Percentiles rank a stretch among this genome's conserved stretches.
Conservation (phyloP, 1,140 invertebrate species). For the Pseudoatta argentina region DNA sequence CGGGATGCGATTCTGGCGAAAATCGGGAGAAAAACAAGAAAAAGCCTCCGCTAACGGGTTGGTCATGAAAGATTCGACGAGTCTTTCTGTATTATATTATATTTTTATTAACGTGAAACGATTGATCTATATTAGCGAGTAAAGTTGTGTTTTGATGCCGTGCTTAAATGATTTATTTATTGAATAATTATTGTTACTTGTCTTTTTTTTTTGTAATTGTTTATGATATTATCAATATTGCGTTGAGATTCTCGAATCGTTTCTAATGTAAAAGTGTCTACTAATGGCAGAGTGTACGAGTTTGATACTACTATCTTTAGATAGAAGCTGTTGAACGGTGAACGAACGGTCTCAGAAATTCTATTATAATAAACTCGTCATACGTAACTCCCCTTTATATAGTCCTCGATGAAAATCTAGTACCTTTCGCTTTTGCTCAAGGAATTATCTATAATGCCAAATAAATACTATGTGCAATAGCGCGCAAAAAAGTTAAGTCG, state of each 20-base stretch:
- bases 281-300: neutral
- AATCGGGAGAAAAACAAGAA: neutral
- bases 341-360: constrained; percentile 45
- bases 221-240: constrained; percentile 2
- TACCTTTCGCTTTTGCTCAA: constrained; percentile 74
- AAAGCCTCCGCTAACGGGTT: neutral
- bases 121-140: neutral
- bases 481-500: constrained; percentile 29
- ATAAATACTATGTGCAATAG: constrained; percentile 49
- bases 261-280: neutral
- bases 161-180: constrained; percentile 15
- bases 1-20: constrained; percentile 2
- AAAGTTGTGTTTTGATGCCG: constrained; percentile 33
- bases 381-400: constrained; percentile 44
- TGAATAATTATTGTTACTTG: constrained; percentile 3
- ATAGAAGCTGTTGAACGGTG: constrained; percentile 9
- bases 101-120: neutral
- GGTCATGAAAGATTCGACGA: constrained; percentile 25
- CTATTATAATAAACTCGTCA: constrained; percentile 35
- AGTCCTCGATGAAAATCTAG: constrained; percentile 64
- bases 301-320: neutral
- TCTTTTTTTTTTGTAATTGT: neutral
- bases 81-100: constrained; percentile 9
- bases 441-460: constrained; percentile 40
- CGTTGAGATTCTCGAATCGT: neutral